Evolutionary conservation across 2,113 vertebrate genomes (phyloP), one percentile per base, ranked within the genome.

Genomic region (Brachionichthys hirsutus): DNA sequence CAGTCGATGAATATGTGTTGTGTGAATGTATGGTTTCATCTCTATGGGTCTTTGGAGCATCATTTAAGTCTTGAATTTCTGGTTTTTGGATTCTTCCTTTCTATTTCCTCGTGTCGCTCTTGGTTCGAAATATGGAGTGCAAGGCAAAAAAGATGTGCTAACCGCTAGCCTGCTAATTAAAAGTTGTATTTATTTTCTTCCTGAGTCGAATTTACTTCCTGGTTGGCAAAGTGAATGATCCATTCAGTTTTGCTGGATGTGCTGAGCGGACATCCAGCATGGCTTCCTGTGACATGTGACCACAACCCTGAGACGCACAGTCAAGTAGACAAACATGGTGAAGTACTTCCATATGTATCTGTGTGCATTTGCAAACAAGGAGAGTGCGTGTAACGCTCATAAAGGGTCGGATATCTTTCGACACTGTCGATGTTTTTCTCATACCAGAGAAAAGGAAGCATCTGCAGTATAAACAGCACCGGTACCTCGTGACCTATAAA

Each of bases 371-470:
- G 15, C 14, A 69, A 75, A 75, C 80, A 63, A 54, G 54, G 10
- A 50, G 60, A 48, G 41, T 1, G 41, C 67, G 73, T 67, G 62
- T 60, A 22, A 44, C 24, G 40, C 65, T 67, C 67, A 59, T 69
- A 67, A 62, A 61, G 57, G 59, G 68, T 77, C 54, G 42, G 47
- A 77, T 61, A 70, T 60, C 73, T 81, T 80, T 73, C 57, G 22
- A 18, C 70, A 63, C 58, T 2, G 11, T 35, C 62, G 17, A 66
- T 71, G 76, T 46, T 78, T 85, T 86, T 78, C 78, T 71, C 76
- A 67, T 67, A 59, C 2, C 41, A 64, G 1, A 38, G 15, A 12
- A 9, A 43, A 1, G 24, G 44, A 62, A 41, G 53, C 8, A 67
- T 63, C 73, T 40, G 61, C 7, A 67, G 67, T 19, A 54, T 69